Evolutionary conservation across 2,888 invertebrate species (phyloP), one percentile per base, ranked within the genome.

Genomic region (Glyphotaelius pellucidus): DNA sequence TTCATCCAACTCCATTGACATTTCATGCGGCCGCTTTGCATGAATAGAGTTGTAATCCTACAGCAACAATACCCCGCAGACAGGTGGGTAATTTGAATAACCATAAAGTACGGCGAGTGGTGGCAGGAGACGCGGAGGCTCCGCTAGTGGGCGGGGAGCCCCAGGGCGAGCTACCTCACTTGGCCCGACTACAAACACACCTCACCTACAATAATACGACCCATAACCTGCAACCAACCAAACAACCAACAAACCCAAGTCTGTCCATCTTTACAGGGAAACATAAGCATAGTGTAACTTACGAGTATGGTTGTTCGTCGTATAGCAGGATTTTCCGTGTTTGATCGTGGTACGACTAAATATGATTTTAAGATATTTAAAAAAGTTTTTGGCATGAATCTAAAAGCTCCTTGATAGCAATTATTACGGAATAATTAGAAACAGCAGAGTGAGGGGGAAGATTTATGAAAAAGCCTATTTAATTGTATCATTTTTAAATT

Each of bases 11-110:
- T 12, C 87, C 87, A 87, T 87, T 87, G 87, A 87, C 87, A 87
- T 67, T 52, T 67, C 52, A 52, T 31, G 32, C 35, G 80, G 88
- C n/a, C 30, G 42, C 30, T 90, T 14, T 38, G 83, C 87, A 79
- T 80, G 92, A 80, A 92, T 92, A 90, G 92, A 92, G 90, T 87
- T 90, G 92, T 92, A 81, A 92, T 47, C 30, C n/a, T 32, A 32
- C 67, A 25, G 86, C 85, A 91, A 92, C 86, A 86, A 86, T 90
- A 42, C 86, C 42, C 80, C 52, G 90, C 80, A 81, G 91, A 87
- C 88, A 87, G 47, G 83, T 38, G 67, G 90, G 83, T 83, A 80
- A 92, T 92, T 89, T 92, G 92, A 90, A 92, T 87, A 89, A 42
- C 92, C 90, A 90, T 92, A 92, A 90, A 92, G 83, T 52, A 47